A percentile compares a stretch with the other conserved stretches of the same genome.
Conservation (phyloP, 2,113 vertebrate genomes). For the Chaetodon trifascialis region DNA sequence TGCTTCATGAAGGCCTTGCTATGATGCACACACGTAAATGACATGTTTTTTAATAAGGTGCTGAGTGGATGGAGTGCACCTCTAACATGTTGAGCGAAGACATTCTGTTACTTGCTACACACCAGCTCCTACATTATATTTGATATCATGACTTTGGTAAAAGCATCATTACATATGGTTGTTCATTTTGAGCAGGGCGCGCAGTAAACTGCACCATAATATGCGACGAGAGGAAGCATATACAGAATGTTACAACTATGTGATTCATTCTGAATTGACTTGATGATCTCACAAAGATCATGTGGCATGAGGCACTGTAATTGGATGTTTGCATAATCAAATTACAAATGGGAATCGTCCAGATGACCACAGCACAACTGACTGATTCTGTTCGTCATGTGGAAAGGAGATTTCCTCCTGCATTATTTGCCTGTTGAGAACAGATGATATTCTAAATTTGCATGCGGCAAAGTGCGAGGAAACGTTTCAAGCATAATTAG, state of each 20-base stretch:
- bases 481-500: constrained; percentile 46
- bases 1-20: background rate
- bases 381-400: constrained; percentile 7
- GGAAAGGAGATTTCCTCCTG: constrained; percentile 1
- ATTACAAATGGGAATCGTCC: constrained; percentile 37
- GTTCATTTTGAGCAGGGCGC: background rate
- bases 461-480: constrained; percentile 12
- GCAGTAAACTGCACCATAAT: background rate
- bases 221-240: background rate
- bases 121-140: background rate
- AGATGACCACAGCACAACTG: constrained; percentile 3
- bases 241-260: background rate
- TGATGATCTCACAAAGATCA: constrained; percentile 18
- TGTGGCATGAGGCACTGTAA: constrained; percentile 2
- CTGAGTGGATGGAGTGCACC: background rate
- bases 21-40: background rate
- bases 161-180: background rate
- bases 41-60: no score
- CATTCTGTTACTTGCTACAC: background rate
- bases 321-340: constrained; percentile 42
- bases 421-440: constrained; percentile 7
- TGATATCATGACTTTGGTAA: background rate
- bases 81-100: background rate
- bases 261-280: constrained; percentile 12
- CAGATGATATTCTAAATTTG: background rate